Base-by-base conservation (phyloP, 2,888 invertebrate genomes). In the Steinernema carpocapsae region DNA sequence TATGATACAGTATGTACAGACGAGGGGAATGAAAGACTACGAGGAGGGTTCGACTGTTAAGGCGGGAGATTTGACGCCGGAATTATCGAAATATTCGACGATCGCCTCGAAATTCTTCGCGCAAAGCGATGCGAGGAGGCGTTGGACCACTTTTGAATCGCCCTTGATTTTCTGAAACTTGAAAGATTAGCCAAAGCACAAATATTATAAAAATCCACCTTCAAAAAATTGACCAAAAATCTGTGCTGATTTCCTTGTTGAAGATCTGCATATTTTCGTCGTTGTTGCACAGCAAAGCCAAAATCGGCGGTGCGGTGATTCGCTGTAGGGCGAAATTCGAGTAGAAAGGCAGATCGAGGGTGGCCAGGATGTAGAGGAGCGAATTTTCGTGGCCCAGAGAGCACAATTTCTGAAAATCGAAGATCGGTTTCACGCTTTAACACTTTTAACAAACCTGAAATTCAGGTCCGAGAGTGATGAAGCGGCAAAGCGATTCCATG, bases 1-100 rank as follows among this genome's bases (percentile, higher is more conserved):
- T 48, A 48, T 64, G n/a, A 64, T 32, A 64, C 64, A 64, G 12
- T 32, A 64, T 64, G 64, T 64, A 64, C 32, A 64, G 37, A 10
- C 3, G 7, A 32, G 64, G 64, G 29, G 14, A 32, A 32, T 37
- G 64, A 64, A 64, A 64, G 64, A 64, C 64, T 19, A 24, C 14
- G 29, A 26, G 17, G 22, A 26, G 29, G 32, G 29, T 1, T 64
- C 12, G 64, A 32, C 26, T 56, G 56, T 26, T 56, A 12, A 56
- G 12, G 22, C 24, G 32, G 29, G 2, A 64, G 32, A 4, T 12
- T 37, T 64, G 48, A 48, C 24, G 24, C 52, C 24, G 29, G n/a
- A 29, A 2, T n/a, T 29, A 32, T 10, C 32, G 19, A 64, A 64
- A 64, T 64, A 64, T 12, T 22, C 14, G 19, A 64, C 32, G 19